These are phyloP conservation scores for Tinamus major DNA, from an alignment of 2,797 vertebrate genomes.

Conservation along the genomic window DNA sequence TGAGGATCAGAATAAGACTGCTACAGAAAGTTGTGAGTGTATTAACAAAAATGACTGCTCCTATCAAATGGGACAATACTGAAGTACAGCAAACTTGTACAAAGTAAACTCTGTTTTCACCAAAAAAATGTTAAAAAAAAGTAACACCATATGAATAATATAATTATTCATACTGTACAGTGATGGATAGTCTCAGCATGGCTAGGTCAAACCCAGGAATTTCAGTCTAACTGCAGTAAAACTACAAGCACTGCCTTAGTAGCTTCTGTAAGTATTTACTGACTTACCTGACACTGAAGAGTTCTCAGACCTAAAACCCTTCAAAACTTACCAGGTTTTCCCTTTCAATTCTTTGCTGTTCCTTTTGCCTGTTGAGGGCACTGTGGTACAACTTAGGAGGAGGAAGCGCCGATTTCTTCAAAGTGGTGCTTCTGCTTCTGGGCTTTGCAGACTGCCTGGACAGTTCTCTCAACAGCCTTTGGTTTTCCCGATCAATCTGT, in stretches of 20 bases:
- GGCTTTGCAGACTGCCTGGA: conserved; percentile 81
- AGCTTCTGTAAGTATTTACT: not conserved
- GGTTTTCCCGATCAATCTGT: conserved; percentile 92
- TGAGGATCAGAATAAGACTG: not conserved
- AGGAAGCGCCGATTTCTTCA: conserved; percentile 54
- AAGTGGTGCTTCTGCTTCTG: conserved; percentile 64
- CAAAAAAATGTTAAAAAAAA: not conserved
- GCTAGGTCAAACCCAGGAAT: not conserved
- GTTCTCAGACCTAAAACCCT: not conserved
- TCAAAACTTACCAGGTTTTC: conserved; percentile 91
- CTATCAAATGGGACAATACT: not conserved
- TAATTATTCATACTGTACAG: not conserved
- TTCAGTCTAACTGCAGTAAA: not conserved
- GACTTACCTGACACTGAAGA: not conserved
- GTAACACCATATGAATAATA: not conserved
- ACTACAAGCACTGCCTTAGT: not conserved
- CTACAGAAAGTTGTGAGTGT: not conserved
- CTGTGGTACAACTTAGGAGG: conserved; percentile 82
- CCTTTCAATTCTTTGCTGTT: conserved; percentile 91
- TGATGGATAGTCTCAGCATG: not conserved
- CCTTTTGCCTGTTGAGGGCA: conserved; percentile 89
- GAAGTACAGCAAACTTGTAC: not conserved
- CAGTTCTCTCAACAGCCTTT: conserved; percentile 89
- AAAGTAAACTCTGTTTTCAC: not conserved
- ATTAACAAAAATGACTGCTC: not conserved